Conservation (phyloP, 1,140 invertebrate species). For the Drosophila eugracilis region DNA sequence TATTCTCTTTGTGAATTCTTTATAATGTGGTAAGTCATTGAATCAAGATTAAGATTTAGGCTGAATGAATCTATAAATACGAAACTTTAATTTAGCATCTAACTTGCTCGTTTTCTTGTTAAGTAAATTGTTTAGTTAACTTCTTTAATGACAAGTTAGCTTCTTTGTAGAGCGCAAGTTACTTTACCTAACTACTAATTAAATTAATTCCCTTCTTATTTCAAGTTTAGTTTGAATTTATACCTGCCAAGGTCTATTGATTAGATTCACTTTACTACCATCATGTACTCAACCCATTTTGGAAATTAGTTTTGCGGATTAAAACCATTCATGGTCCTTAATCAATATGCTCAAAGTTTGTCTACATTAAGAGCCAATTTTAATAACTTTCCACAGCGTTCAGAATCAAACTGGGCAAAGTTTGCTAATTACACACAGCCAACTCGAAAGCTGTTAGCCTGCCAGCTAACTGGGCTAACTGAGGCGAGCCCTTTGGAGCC, state of each 20-base stretch:
- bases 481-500: slow-evolving; percentile 7
- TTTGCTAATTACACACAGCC: slow-evolving; percentile 58
- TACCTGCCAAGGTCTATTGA: slow-evolving; percentile 3
- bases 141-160: too few species aligned
- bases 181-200: neutral
- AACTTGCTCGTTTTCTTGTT: too few species aligned
- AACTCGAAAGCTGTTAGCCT: slow-evolving; percentile 1
- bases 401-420: slow-evolving; percentile 41
- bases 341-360: slow-evolving; percentile 45
- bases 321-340: slow-evolving; percentile 21
- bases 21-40: neutral
- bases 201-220: neutral
- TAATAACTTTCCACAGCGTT: slow-evolving; percentile 44
- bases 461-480: slow-evolving; percentile 29
- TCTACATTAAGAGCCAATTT: slow-evolving; percentile 39
- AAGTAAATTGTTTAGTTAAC: too few species aligned
- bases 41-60: too few species aligned
- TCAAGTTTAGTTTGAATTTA: neutral
- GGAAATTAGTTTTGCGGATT: slow-evolving; percentile 13
- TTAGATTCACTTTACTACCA: neutral
- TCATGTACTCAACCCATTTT: neutral
- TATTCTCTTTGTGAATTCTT: slow-evolving; percentile 5
- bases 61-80: too few species aligned
- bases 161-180: too few species aligned
- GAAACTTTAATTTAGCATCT: too few species aligned